Base-by-base conservation (phyloP, 1,140 invertebrate genomes). In the Leucophenga varia region DNA sequence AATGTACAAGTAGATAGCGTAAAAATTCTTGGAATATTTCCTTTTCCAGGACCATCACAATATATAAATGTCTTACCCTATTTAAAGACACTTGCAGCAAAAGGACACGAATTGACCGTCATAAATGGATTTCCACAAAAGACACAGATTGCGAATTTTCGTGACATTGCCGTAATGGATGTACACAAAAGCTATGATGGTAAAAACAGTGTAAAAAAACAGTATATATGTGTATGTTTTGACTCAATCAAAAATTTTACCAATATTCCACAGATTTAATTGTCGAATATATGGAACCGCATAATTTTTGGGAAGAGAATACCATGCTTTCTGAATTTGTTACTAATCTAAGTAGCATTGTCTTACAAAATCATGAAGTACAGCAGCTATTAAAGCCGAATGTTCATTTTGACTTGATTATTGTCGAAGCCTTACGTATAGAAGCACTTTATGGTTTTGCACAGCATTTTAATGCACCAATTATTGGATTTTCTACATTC, bases 41-140 rank as follows among this genome's bases (percentile, higher is more conserved):
- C 49, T 2, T 46, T 49, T 37, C 38, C 25, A 9, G 42, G 49
- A 0, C 51, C 51, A 20, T 54, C 52, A n/a, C 47, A 54, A 9
- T 46, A 49, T 30, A 19, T 54, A 1, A 3, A 28, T 13, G 46
- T 44, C 3, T 17, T 43, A 2, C 41, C 35, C 3, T 41, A 77
- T 28, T 34, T 76, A 17, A 61, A 72, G 39, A 60, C 57, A 30
- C 54, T 79, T 14, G 71, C 63, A 0, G 52, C 55, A 17, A 45
- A 63, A 37, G 77, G 76, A 3, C 77, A 78, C 55, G 57, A 79
- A 21, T 55, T 77, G 3, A 76, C 67, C 16, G 57, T 74, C 4
- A 54, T 76, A 3, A 70, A 59, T 45, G 56, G 57, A 1, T 68
- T 61, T 50, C 60, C 57, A n/a, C n/a, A 71, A 41, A 63, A 69